Evolutionary conservation across 2,888 invertebrate genomes (phyloP).

Genomic region (Oxycera nigricornis): DNA sequence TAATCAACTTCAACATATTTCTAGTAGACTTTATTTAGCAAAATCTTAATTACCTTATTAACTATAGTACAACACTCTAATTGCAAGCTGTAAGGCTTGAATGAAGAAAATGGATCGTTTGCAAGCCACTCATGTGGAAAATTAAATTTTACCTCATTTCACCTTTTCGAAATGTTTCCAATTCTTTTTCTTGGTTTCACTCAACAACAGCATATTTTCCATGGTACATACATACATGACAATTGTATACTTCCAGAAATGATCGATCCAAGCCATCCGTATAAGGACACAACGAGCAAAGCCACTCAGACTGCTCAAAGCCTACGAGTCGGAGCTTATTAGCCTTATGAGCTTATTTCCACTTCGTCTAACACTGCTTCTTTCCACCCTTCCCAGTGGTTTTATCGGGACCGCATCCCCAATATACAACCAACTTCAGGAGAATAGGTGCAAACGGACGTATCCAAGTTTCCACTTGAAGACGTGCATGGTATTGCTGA

Average conservation of each 20-base stretch:
- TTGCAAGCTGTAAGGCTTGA: neutral
- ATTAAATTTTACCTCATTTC: neutral
- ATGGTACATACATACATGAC: neutral
- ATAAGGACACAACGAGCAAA: neutral
- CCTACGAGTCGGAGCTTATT: conserved; percentile 25
- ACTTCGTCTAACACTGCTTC: conserved; percentile 21
- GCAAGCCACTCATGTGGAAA: neutral
- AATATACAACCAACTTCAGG: neutral
- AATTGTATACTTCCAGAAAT: neutral
- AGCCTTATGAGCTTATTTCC: conserved; percentile 31
- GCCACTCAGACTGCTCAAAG: neutral
- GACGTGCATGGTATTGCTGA: neutral
- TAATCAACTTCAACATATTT: too few species aligned
- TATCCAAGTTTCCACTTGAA: neutral
- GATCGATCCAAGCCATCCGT: neutral
- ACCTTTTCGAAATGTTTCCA: neutral
- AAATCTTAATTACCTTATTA: too few species aligned
- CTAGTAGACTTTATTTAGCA: too few species aligned
- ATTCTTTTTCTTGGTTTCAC: neutral
- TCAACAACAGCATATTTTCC: neutral
- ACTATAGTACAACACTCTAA: neutral
- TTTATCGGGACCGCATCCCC: neutral
- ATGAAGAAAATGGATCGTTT: neutral
- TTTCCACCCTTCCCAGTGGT: neutral
- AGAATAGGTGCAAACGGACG: neutral